Evolutionary conservation across 2,888 invertebrate genomes (phyloP).

Genomic region (Nebria brevicollis): DNA sequence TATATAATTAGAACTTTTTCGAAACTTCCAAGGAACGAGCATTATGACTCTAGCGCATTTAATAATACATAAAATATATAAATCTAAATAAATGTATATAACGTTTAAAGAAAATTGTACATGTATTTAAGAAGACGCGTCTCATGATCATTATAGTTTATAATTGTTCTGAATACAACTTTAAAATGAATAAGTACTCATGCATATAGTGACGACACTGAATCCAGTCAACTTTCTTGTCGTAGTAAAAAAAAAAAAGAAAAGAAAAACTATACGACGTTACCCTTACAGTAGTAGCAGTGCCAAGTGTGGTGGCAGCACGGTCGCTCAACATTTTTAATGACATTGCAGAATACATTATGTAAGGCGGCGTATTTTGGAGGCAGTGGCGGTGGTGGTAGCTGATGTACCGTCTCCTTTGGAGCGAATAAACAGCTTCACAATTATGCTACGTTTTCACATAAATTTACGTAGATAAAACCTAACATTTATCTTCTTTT

Average conservation of each 20-base stretch:
- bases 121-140: no score
- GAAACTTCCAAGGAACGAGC: no score
- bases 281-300: neutral
- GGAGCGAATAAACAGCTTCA: conserved; percentile 60
- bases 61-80: no score
- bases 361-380: conserved; percentile 8
- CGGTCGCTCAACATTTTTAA: conserved; percentile 42
- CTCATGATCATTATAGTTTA: no score
- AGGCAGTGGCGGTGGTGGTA: neutral
- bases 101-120: no score
- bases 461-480: conserved; percentile 63
- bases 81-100: no score
- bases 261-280: neutral
- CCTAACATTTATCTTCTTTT: conserved; percentile 63
- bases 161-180: no score
- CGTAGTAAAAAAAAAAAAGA: no score
- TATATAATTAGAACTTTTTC: no score
- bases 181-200: neutral
- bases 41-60: no score
- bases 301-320: neutral
- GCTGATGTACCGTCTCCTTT: conserved; percentile 51
- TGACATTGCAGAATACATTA: conserved; percentile 47
- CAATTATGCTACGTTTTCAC: conserved; percentile 61
- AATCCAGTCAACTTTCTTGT: neutral
- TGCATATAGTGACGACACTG: neutral